Evolutionary conservation across 2,113 vertebrate genomes (phyloP).

Genomic region (Suricata suricatta): DNA sequence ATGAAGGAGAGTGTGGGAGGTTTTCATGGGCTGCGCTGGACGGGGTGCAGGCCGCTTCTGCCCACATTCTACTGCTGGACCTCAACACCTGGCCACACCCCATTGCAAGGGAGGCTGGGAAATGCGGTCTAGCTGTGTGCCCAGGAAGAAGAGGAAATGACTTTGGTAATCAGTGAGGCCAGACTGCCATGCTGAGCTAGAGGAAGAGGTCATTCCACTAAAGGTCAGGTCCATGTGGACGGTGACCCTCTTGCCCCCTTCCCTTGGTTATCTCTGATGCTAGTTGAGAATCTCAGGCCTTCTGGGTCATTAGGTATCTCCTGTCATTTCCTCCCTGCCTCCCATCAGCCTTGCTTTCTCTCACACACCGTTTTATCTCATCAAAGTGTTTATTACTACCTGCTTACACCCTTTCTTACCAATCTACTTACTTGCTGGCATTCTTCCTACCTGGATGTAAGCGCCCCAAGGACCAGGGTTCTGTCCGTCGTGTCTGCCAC

Average conservation of each 20-base stretch:
- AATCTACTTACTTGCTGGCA: background rate
- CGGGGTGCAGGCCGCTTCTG: background rate
- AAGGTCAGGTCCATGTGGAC: background rate
- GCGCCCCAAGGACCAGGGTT: background rate
- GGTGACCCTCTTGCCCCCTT: background rate
- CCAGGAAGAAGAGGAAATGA: background rate
- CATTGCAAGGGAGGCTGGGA: background rate
- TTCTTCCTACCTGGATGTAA: background rate
- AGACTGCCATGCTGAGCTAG: background rate
- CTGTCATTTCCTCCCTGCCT: background rate
- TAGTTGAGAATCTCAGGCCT: background rate
- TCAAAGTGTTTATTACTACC: background rate
- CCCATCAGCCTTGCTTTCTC: background rate
- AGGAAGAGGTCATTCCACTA: background rate
- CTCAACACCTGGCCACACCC: background rate
- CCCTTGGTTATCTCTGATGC: background rate
- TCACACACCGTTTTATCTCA: background rate
- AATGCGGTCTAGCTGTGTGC: background rate
- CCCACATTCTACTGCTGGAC: background rate
- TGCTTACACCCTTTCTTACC: constrained; percentile 15
- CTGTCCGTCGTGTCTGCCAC: background rate
- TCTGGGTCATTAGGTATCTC: background rate
- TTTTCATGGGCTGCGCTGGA: background rate
- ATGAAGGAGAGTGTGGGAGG: background rate
- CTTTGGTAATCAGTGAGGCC: background rate